Percentiles rank a stretch among this genome's conserved stretches.
These are phyloP conservation scores for Synanthedon vespiformis DNA, from an alignment of 2,888 invertebrate genomes.

Conservation along the genomic window DNA sequence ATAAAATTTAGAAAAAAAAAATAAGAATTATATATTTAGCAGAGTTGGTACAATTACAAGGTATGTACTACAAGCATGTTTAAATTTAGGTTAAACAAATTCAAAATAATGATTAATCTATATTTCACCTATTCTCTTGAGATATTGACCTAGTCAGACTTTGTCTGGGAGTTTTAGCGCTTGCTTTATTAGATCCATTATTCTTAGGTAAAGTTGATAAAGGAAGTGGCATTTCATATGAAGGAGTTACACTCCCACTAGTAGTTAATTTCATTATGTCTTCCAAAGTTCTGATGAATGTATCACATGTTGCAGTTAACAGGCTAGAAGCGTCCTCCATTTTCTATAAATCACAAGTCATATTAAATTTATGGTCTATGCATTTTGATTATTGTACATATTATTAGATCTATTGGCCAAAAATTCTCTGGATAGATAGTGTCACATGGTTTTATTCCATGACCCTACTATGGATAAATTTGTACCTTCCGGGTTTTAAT, in stretches of 20 bases:
- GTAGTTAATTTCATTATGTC: slow-evolving; percentile 79
- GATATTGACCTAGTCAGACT: slow-evolving; percentile 48
- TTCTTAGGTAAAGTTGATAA: slow-evolving; percentile 17
- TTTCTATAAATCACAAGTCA: slow-evolving; percentile 59
- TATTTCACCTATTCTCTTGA: slow-evolving; percentile 60
- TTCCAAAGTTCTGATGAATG: slow-evolving; percentile 84
- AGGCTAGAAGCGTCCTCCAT: slow-evolving; percentile 80
- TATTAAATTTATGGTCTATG: too few species aligned
- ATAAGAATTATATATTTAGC: too few species aligned
- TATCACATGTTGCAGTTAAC: slow-evolving; percentile 84
- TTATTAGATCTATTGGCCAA: too few species aligned
- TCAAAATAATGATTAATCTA: background rate
- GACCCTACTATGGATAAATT: too few species aligned
- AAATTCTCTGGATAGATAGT: too few species aligned
- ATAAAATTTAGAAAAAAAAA: too few species aligned
- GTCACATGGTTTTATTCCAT: too few species aligned
- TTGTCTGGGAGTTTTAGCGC: slow-evolving; percentile 32
- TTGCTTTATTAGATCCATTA: slow-evolving; percentile 22
- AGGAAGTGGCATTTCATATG: slow-evolving; percentile 48
- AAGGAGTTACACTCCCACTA: slow-evolving; percentile 19
- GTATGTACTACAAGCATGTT: background rate
- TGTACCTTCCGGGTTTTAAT: too few species aligned
- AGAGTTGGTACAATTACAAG: background rate
- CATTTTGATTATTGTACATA: too few species aligned
- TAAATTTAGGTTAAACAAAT: background rate